phyloP scores from a whole-genome alignment of 2,888 invertebrate genomes.

The Mythimna vitellina region DNA sequence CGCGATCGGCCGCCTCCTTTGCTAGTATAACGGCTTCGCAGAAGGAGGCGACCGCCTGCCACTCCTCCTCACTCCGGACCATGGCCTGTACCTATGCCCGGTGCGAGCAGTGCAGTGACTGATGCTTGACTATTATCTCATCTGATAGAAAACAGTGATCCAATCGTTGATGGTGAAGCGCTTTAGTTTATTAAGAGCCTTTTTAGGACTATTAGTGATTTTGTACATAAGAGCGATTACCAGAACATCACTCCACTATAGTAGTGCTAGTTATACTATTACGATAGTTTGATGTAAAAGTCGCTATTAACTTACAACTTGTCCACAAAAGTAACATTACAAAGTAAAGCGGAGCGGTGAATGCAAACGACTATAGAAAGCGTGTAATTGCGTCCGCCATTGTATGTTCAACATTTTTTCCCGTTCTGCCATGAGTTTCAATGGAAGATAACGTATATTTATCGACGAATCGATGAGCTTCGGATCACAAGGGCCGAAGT shows the following conservation, averaged over 20 bases:
- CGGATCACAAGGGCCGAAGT: conserved; percentile 44
- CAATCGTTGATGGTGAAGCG: no score
- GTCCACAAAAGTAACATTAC: conserved; percentile 63
- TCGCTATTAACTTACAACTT: conserved; percentile 35
- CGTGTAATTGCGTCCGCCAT: conserved; percentile 76
- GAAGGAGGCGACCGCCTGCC: no score
- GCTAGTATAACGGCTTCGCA: no score
- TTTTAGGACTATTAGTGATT: neutral
- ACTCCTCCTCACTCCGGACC: no score
- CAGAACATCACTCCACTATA: neutral
- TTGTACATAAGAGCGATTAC: neutral
- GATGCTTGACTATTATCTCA: no score
- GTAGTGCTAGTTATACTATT: neutral
- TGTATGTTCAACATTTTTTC: conserved; percentile 68
- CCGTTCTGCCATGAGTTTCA: conserved; percentile 49
- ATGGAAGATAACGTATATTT: conserved; percentile 57
- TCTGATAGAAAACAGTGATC: no score
- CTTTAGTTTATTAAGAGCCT: no score
- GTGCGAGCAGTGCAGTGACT: no score
- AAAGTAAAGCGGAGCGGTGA: conserved; percentile 73
- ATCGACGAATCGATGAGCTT: conserved; percentile 47
- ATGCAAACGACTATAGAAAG: conserved; percentile 75
- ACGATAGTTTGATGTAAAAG: neutral
- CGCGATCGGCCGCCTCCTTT: no score
- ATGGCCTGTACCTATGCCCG: no score